Percentiles rank a stretch among this genome's conserved stretches.
These are phyloP conservation scores for Bradypus variegatus DNA, from an alignment of 2,797 vertebrate genomes.

Conservation along the genomic window DNA sequence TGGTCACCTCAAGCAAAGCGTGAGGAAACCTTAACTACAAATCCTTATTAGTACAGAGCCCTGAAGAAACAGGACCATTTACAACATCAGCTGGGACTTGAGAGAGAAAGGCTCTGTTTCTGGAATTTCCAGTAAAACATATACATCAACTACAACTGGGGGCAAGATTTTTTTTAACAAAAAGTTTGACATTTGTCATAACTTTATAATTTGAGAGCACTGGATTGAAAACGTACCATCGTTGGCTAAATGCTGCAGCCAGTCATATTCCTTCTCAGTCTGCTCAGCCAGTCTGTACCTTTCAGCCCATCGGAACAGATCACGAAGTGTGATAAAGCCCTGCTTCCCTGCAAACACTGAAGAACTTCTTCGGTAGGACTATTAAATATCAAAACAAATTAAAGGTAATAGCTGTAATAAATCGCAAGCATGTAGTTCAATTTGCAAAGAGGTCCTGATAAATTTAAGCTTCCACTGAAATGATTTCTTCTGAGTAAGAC, in stretches of 20 bases:
- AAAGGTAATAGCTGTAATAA: not conserved
- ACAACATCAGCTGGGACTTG: not conserved
- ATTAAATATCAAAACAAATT: not conserved
- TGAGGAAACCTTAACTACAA: not conserved
- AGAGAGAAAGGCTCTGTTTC: not conserved
- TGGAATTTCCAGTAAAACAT: not conserved
- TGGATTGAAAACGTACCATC: conserved; percentile 80
- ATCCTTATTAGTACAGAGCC: not conserved
- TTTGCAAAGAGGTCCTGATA: not conserved
- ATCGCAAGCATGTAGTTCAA: not conserved
- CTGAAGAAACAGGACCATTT: not conserved
- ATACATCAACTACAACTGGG: not conserved
- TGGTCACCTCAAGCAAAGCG: not conserved
- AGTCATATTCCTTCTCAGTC: conserved; percentile 82
- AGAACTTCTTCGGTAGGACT: conserved; percentile 92
- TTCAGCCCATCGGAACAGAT: conserved; percentile 97
- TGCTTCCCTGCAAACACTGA: conserved; percentile 97
- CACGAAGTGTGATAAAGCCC: conserved; percentile 94
- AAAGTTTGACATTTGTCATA: not conserved
- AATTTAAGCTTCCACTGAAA: not conserved
- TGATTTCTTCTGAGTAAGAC: not conserved
- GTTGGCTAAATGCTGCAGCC: conserved; percentile 93
- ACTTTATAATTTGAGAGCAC: not conserved
- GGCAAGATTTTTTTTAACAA: not conserved
- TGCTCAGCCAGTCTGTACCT: conserved; percentile 89